phyloP scores from a whole-genome alignment of 2,113 vertebrate species.

The Hylia prasina region DNA sequence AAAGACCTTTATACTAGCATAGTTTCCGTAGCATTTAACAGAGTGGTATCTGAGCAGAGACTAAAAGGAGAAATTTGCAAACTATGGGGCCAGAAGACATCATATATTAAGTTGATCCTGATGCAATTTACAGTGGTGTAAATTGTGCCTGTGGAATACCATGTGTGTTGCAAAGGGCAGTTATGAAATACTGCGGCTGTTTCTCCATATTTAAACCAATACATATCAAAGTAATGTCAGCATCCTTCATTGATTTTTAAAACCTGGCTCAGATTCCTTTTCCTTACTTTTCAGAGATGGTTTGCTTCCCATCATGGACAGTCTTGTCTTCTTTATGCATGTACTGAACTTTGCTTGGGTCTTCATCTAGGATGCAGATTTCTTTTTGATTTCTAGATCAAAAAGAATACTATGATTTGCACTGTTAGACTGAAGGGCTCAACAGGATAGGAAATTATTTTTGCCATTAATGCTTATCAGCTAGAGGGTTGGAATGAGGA shows the following conservation, averaged over 20 bases:
- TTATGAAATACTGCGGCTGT: not conserved
- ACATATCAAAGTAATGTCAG: not conserved
- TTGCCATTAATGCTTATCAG: not conserved
- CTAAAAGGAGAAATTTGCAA: not conserved
- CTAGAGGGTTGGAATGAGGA: rapidly evolving
- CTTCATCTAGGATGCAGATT: not conserved
- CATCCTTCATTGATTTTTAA: not conserved
- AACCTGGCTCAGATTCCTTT: not conserved
- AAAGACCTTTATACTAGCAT: not conserved
- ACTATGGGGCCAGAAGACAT: not conserved
- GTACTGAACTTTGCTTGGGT: not conserved
- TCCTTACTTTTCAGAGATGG: not conserved
- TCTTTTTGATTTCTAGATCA: not conserved
- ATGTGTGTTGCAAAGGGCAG: not conserved
- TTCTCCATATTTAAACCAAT: not conserved
- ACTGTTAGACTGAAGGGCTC: not conserved
- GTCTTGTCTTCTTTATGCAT: not conserved
- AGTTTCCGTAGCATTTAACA: not conserved
- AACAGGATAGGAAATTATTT: not conserved
- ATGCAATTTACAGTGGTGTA: not conserved
- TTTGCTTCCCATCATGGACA: not conserved
- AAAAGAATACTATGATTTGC: not conserved
- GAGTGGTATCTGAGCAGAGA: not conserved
- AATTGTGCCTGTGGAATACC: not conserved
- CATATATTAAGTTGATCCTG: not conserved